Percentiles rank a stretch among this genome's conserved stretches.
Evolutionary conservation across 92 coral and sea anemone species (phyloP).

Genomic region (Epizoanthus stellaris): DNA sequence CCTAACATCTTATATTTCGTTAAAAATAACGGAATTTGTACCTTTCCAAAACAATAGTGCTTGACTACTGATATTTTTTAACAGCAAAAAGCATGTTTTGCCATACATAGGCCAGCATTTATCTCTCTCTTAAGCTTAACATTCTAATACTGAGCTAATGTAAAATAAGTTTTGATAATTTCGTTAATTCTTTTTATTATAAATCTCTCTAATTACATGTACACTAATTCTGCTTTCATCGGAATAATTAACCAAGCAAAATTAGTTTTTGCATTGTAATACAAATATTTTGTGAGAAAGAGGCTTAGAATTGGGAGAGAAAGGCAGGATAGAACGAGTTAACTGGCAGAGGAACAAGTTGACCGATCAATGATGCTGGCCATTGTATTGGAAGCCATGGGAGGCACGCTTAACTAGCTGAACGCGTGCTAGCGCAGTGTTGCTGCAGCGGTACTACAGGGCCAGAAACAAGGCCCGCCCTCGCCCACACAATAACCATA

Average conservation of each 20-base stretch:
- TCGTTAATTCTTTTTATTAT: too few relatives aligned
- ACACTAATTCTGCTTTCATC: background rate
- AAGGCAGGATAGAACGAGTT: background rate
- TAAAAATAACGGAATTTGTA: too few relatives aligned
- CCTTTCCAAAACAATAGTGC: too few relatives aligned
- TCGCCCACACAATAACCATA: slow-evolving; percentile 63
- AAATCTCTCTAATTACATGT: too few relatives aligned
- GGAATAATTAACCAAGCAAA: background rate
- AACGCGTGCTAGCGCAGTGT: background rate
- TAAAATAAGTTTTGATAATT: too few relatives aligned
- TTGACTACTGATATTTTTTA: too few relatives aligned
- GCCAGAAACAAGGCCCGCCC: slow-evolving; percentile 6
- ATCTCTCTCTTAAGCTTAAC: too few relatives aligned
- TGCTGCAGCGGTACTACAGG: slow-evolving; percentile 13
- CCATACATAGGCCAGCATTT: too few relatives aligned
- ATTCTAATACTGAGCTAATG: too few relatives aligned
- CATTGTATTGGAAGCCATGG: too few relatives aligned
- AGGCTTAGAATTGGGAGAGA: background rate
- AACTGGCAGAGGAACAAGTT: background rate
- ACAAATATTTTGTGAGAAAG: background rate
- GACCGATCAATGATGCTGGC: background rate
- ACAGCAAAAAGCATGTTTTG: too few relatives aligned
- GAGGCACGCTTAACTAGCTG: background rate
- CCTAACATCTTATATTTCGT: too few relatives aligned
- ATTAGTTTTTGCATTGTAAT: background rate